Percentiles rank a stretch among this genome's conserved stretches.
These are phyloP conservation scores for Ceyx melanurus DNA, from an alignment of 2,113 vertebrate genomes.

Conservation along the genomic window DNA sequence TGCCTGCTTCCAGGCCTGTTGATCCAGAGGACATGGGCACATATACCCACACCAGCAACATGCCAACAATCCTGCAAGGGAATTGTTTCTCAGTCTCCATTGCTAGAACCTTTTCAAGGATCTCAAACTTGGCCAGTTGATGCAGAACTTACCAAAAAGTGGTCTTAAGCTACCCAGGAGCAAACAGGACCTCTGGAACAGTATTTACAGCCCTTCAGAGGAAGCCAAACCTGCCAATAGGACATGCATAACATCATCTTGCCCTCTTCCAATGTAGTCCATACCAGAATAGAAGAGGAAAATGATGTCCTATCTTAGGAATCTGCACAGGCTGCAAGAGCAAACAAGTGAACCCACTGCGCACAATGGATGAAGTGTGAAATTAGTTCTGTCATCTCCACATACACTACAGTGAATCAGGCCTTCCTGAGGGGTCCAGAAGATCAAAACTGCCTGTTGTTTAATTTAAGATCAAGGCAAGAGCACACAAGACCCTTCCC, in stretches of 20 bases:
- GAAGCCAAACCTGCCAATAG: background rate
- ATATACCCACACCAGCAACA: background rate
- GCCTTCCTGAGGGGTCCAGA: background rate
- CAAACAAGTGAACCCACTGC: constrained; percentile 4
- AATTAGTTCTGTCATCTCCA: constrained; percentile 47
- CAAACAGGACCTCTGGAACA: background rate
- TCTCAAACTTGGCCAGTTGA: background rate
- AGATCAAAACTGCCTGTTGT: background rate
- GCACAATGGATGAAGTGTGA: constrained; percentile 46
- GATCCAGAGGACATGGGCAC: background rate
- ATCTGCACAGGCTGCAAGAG: constrained; percentile 30
- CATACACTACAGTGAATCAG: background rate
- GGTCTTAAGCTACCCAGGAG: background rate
- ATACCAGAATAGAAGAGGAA: background rate
- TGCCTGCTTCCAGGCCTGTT: background rate
- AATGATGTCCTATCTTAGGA: background rate
- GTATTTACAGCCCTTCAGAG: background rate
- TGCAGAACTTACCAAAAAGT: background rate
- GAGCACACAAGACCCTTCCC: background rate
- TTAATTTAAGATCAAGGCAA: background rate
- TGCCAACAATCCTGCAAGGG: background rate
- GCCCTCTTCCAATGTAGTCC: fast-evolving
- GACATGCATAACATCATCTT: fast-evolving
- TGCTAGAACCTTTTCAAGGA: background rate
- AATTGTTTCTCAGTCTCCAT: background rate